A percentile compares a stretch with the other conserved stretches of the same genome.
phyloP scores from a whole-genome alignment of 2,888 invertebrate genomes.

The Odiellus spinosus region DNA sequence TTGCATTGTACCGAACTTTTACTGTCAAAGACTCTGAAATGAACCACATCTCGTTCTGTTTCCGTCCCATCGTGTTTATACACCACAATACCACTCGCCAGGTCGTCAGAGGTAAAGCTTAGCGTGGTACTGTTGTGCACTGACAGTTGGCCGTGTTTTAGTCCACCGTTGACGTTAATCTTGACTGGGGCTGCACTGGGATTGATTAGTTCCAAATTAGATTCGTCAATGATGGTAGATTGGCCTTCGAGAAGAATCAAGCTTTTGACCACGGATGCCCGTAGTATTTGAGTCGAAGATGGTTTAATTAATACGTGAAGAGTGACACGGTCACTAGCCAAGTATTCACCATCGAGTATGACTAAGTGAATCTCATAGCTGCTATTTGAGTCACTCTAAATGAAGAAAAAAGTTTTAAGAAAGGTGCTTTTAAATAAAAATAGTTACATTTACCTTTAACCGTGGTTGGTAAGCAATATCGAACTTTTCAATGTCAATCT shows the following conservation, averaged over 20 bases:
- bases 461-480: slow-evolving; percentile 28
- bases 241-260: slow-evolving; percentile 29
- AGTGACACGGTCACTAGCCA: slow-evolving; percentile 26
- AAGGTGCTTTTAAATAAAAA: too few species aligned
- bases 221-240: slow-evolving; percentile 23
- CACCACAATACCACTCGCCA: slow-evolving; percentile 9
- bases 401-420: too few species aligned
- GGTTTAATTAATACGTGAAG: slow-evolving; percentile 28
- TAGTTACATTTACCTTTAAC: too few species aligned
- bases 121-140: slow-evolving; percentile 24
- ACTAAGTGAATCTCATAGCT: slow-evolving; percentile 26
- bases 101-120: slow-evolving; percentile 12
- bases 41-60: slow-evolving; percentile 26
- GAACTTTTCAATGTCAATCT: slow-evolving; percentile 27
- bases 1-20: slow-evolving; percentile 25
- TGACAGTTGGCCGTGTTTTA: slow-evolving; percentile 25
- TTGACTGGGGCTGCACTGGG: slow-evolving; percentile 27
- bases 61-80: slow-evolving; percentile 21
- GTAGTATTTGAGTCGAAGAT: slow-evolving; percentile 25
- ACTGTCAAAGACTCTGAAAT: slow-evolving; percentile 28
- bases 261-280: slow-evolving; percentile 26
- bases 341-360: slow-evolving; percentile 28
- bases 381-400: too few species aligned
- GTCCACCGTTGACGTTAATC: slow-evolving; percentile 27
- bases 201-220: slow-evolving; percentile 27